Percentiles rank a stretch among this genome's conserved stretches.
Evolutionary conservation across 2,888 invertebrate genomes (phyloP).

Genomic region (Phlogophora meticulosa): DNA sequence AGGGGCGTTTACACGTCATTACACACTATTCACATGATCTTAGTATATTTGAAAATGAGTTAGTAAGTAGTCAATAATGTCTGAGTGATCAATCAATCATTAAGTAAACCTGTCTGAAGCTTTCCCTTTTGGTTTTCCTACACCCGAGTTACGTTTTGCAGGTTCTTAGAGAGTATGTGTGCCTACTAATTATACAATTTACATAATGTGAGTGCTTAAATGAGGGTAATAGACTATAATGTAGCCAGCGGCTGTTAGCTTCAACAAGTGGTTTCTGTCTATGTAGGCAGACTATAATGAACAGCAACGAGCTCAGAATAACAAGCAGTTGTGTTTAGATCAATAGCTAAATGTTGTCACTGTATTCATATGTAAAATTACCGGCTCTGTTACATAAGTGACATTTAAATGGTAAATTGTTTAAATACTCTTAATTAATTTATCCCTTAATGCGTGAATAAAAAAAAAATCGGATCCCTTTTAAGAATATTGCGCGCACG

Average conservation of each 20-base stretch:
- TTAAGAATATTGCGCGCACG: no score
- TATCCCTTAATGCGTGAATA: no score
- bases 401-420: no score
- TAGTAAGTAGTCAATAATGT: no score
- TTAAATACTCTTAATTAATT: not conserved
- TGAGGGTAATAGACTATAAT: slow-evolving; percentile 11
- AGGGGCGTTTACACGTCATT: not conserved
- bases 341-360: not conserved
- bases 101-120: not conserved
- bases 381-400: not conserved
- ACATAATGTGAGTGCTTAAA: slow-evolving; percentile 1
- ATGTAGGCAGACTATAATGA: not conserved
- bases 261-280: not conserved
- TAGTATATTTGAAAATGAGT: not conserved
- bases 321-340: not conserved
- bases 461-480: no score
- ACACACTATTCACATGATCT: no score
- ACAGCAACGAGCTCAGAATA: not conserved
- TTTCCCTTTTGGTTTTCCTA: not conserved
- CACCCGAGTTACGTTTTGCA: not conserved
- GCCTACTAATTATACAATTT: not conserved
- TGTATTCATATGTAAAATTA: slow-evolving; percentile 4
- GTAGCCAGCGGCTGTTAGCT: not conserved
- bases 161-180: not conserved
- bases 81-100: not conserved